Base-by-base conservation (phyloP, 2,888 invertebrate species). In the Bembecia ichneumoniformis region DNA sequence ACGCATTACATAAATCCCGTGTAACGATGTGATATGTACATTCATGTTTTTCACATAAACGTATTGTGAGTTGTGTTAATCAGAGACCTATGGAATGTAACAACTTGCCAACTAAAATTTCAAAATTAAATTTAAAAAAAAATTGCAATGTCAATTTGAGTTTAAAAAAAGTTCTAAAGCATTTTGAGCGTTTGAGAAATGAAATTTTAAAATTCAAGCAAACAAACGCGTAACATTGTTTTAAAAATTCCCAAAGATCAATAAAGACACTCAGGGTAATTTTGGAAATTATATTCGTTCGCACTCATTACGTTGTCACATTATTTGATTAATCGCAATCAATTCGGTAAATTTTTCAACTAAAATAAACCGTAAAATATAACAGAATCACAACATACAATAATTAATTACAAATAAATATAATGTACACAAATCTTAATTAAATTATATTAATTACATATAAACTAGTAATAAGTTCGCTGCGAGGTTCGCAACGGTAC, bases 41-140 rank as follows among this genome's bases (percentile, higher is more conserved):
- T 61, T 62, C 63, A 60, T 57, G 57, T 58, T 55, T 51, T 56
- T 53, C 55, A 58, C 50, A 55, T 47, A n/a, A 20, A 47, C 43
- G 13, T 46, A 40, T 48, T 50, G 16, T 17, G 20, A 34, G 16
- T 20, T 46, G 3, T 16, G 11, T 28, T 14, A 44, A 15, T 45
- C 14, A 56, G 50, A 60, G 59, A 63, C 63, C 64, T 62, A 61
- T 74, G 77, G 77, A 77, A 77, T 77, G 76, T 77, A 66, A 60
- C 58, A 63, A 63, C 61, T 62, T 60, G 63, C 53, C 60, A 58
- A 55, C 11, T 16, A 15, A 28, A 28, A 2, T 28, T 28, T 28
- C 28, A 28, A 28, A 28, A 28, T 28, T n/a, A n/a, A 28, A 28
- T 5, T n/a, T n/a, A n/a, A n/a, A 28, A 9, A 9, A 28, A 28